Evolutionary conservation across 2,888 invertebrate species (phyloP).

Genomic region (Noctua comes): DNA sequence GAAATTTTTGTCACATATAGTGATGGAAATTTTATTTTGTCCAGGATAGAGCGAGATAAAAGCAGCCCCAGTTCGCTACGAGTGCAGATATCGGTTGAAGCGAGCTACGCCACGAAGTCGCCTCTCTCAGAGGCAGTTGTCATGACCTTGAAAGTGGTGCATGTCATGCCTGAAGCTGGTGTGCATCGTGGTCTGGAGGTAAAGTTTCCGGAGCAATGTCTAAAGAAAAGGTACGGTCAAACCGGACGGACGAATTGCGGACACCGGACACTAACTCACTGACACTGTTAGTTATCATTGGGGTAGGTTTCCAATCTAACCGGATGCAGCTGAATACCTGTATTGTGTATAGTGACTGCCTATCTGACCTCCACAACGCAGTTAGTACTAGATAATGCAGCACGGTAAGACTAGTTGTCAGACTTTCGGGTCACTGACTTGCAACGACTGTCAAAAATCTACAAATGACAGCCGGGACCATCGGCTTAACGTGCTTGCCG

Average conservation of each 20-base stretch:
- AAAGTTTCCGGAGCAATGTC: conserved; percentile 18
- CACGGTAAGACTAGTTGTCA: too few species aligned
- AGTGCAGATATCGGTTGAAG: conserved; percentile 72
- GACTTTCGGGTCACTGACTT: too few species aligned
- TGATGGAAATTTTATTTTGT: not conserved
- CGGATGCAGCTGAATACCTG: too few species aligned
- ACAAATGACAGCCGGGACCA: too few species aligned
- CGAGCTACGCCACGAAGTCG: conserved; percentile 76
- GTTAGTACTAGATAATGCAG: too few species aligned
- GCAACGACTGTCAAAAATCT: too few species aligned
- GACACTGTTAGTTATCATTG: too few species aligned
- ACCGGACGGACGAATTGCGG: not conserved
- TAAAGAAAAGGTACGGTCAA: not conserved
- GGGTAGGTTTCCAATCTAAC: too few species aligned
- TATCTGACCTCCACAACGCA: too few species aligned
- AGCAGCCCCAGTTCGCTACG: conserved; percentile 71
- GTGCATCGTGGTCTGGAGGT: conserved; percentile 82
- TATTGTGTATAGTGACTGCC: too few species aligned
- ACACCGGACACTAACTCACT: too few species aligned
- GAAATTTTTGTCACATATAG: not conserved
- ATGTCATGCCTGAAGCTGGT: conserved; percentile 82
- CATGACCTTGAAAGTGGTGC: conserved; percentile 74
- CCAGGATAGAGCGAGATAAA: conserved; percentile 76
- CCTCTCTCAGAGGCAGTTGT: conserved; percentile 67
- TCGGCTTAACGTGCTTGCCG: too few species aligned